These are phyloP conservation scores for Melanostoma scalare DNA, from an alignment of 2,888 invertebrate species.

Conservation along the genomic window DNA sequence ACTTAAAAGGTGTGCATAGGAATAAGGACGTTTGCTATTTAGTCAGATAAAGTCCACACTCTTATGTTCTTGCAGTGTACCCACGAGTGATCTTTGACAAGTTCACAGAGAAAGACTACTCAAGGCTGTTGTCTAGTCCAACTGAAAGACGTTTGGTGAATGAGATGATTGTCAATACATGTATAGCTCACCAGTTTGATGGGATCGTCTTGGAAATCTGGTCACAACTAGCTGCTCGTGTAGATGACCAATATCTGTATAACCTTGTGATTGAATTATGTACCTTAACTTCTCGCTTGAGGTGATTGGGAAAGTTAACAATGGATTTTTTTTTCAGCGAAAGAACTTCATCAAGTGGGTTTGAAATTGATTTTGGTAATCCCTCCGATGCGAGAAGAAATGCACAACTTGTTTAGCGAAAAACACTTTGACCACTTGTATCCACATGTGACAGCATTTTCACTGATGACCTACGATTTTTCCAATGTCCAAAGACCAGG, in stretches of 20 bases:
- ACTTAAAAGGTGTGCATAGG: conserved; percentile 75
- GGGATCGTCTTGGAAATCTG: conserved; percentile 96
- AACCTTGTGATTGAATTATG: conserved; percentile 86
- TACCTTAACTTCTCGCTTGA: conserved; percentile 33
- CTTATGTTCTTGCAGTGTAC: conserved; percentile 86
- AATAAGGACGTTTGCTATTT: conserved; percentile 79
- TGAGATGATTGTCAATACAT: conserved; percentile 86
- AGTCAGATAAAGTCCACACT: conserved; percentile 28
- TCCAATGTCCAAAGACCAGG: conserved; percentile 92
- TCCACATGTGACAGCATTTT: conserved; percentile 91
- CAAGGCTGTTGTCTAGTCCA: conserved; percentile 87
- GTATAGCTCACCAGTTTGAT: conserved; percentile 91
- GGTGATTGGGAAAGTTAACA: background rate
- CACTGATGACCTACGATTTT: conserved; percentile 98
- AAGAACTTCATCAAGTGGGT: conserved; percentile 83
- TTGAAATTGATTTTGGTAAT: conserved; percentile 89
- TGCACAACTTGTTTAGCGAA: conserved; percentile 87
- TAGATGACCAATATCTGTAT: conserved; percentile 84
- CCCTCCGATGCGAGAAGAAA: conserved; percentile 86
- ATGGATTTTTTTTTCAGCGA: conserved; percentile 81
- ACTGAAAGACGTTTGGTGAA: conserved; percentile 87
- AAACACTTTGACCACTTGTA: conserved; percentile 90
- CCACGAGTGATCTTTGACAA: conserved; percentile 95
- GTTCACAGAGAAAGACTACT: conserved; percentile 90
- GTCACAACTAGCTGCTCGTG: conserved; percentile 90